Conservation (phyloP, 2,888 invertebrate genomes). For the Archaeoteleia sp. region DNA sequence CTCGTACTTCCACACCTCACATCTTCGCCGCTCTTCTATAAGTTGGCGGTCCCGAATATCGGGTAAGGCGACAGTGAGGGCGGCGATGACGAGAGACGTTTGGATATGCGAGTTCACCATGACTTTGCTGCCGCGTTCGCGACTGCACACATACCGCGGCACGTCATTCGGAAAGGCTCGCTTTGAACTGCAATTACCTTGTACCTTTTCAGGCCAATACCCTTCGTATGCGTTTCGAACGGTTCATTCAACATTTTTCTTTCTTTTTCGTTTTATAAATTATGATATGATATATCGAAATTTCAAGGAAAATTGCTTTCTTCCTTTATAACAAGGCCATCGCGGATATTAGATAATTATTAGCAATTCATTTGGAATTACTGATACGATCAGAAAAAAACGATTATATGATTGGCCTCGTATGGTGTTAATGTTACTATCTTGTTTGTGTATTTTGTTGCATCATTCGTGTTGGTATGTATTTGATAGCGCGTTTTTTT, state of each 20-base stretch:
- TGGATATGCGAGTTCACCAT: constrained; percentile 23
- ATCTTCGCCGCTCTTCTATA: constrained; percentile 49
- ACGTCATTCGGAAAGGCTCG: constrained; percentile 48
- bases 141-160: constrained; percentile 22
- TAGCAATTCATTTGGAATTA: too few species aligned
- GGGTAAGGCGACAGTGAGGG: constrained; percentile 50
- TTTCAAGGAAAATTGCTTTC: constrained; percentile 26
- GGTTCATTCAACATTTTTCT: constrained; percentile 46
- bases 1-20: constrained; percentile 52
- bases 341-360: too few species aligned
- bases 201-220: constrained; percentile 45
- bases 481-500: background rate
- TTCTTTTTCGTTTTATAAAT: constrained; percentile 15
- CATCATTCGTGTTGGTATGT: too few species aligned
- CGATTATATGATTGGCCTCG: too few species aligned
- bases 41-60: constrained; percentile 49
- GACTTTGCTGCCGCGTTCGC: constrained; percentile 16
- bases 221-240: constrained; percentile 36
- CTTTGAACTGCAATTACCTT: constrained; percentile 51
- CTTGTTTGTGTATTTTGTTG: too few species aligned
- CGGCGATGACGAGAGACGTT: constrained; percentile 44
- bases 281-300: constrained; percentile 23
- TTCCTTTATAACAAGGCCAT: too few species aligned
- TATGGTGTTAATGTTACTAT: too few species aligned
- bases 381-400: too few species aligned